Evolutionary conservation across 2,888 invertebrate species (phyloP).

Genomic region (Ptilodon capucinus): DNA sequence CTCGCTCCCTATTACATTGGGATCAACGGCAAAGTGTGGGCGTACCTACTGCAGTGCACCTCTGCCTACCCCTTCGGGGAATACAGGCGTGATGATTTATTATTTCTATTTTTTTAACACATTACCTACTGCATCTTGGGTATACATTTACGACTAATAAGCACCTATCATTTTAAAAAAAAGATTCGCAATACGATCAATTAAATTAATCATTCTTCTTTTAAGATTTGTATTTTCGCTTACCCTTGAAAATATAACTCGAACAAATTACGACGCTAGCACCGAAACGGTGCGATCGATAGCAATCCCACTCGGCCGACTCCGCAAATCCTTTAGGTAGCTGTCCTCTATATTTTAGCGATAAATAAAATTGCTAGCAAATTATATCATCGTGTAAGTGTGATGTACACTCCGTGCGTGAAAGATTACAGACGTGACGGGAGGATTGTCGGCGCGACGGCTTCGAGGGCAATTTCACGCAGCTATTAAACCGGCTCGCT

Average conservation of each 20-base stretch:
- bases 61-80: too few relatives aligned
- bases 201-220: not conserved
- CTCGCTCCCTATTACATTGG: too few relatives aligned
- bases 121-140: too few relatives aligned
- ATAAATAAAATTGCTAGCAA: slow-evolving; percentile 42
- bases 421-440: slow-evolving; percentile 62
- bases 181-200: too few relatives aligned
- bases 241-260: slow-evolving; percentile 28
- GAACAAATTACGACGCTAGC: slow-evolving; percentile 15
- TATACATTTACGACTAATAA: too few relatives aligned
- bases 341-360: slow-evolving; percentile 34
- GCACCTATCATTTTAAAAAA: too few relatives aligned
- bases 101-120: too few relatives aligned
- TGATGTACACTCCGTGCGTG: slow-evolving; percentile 54
- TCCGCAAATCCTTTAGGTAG: slow-evolving; percentile 30
- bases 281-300: slow-evolving; percentile 21
- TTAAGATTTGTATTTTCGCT: not conserved
- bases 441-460: slow-evolving; percentile 37
- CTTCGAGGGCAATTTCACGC: slow-evolving; percentile 55
- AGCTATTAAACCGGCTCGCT: slow-evolving; percentile 53
- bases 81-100: too few relatives aligned
- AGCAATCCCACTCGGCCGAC: slow-evolving; percentile 24
- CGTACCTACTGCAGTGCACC: too few relatives aligned
- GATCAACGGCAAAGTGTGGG: too few relatives aligned
- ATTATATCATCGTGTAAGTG: slow-evolving; percentile 47